Evolutionary conservation across 1,140 invertebrate genomes (phyloP).

Genomic region (Orchestia grillus): DNA sequence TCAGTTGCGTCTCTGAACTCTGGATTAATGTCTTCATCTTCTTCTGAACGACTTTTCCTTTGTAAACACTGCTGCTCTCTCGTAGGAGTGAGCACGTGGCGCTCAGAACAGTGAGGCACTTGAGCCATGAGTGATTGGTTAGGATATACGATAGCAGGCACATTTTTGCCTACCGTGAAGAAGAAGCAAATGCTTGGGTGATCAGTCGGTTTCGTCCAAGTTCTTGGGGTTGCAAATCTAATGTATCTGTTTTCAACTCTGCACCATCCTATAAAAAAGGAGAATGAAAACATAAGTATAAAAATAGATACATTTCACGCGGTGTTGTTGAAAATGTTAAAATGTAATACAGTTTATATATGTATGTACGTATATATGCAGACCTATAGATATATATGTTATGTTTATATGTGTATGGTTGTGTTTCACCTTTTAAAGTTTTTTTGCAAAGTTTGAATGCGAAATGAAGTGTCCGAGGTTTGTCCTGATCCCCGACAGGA

Average conservation of each 20-base stretch:
- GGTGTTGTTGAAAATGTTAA: not conserved
- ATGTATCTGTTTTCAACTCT: conserved; percentile 67
- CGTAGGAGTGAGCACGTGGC: not conserved
- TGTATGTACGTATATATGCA: too few relatives aligned
- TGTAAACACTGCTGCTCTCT: conserved; percentile 23
- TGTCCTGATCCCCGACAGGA: conserved; percentile 61
- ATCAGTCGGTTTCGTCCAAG: conserved; percentile 68
- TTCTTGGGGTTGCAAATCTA: conserved; percentile 67
- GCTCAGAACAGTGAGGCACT: conserved; percentile 20
- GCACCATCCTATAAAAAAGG: conserved; percentile 65
- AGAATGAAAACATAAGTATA: conserved; percentile 50
- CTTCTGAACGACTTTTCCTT: conserved; percentile 14
- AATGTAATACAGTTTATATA: conserved; percentile 21
- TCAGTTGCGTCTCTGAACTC: conserved; percentile 53
- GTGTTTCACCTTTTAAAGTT: conserved; percentile 63
- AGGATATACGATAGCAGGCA: conserved; percentile 11
- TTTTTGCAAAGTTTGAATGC: conserved; percentile 58
- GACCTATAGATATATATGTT: too few relatives aligned
- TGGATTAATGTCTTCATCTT: conserved; percentile 47
- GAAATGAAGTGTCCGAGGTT: conserved; percentile 60
- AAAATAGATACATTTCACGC: not conserved
- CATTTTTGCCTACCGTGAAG: conserved; percentile 68
- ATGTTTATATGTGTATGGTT: not conserved
- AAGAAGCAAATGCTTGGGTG: conserved; percentile 69
- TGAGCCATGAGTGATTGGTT: conserved; percentile 1